Conservation (phyloP, 2,888 invertebrate species). For the Andrena praecox region DNA sequence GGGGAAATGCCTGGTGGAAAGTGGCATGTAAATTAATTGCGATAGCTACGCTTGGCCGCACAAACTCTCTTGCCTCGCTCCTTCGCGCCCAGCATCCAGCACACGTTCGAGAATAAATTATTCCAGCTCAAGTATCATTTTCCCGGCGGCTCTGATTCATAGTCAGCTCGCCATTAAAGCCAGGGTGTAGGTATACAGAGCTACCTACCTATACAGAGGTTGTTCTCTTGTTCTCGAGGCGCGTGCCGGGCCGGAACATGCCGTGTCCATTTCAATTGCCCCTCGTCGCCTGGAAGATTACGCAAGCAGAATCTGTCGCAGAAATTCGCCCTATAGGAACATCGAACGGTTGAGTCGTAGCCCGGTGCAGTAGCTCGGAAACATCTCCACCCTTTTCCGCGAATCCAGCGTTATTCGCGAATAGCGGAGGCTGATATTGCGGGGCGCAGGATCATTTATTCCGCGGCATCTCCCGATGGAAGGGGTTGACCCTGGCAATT, state of each 20-base stretch:
- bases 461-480: conserved; percentile 46
- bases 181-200: background rate
- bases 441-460: conserved; percentile 54
- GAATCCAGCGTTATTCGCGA: conserved; percentile 9
- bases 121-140: conserved; percentile 16
- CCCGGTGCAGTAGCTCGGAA: background rate
- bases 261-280: background rate
- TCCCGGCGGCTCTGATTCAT: background rate
- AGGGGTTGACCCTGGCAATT: conserved; percentile 72
- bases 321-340: background rate
- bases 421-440: conserved; percentile 11
- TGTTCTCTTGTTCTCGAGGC: background rate
- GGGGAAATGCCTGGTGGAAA: conserved; percentile 29
- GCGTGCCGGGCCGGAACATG: background rate
- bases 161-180: background rate
- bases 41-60: conserved; percentile 26
- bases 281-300: background rate
- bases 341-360: background rate
- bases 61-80: background rate
- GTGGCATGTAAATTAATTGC: conserved; percentile 50
- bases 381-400: background rate
- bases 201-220: no score
- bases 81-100: background rate
- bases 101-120: conserved; percentile 42
- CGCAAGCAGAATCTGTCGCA: background rate